Evolutionary conservation across 2,113 vertebrate genomes (phyloP), one percentile per base, ranked within the genome.

Genomic region (Eretmochelys imbricata): DNA sequence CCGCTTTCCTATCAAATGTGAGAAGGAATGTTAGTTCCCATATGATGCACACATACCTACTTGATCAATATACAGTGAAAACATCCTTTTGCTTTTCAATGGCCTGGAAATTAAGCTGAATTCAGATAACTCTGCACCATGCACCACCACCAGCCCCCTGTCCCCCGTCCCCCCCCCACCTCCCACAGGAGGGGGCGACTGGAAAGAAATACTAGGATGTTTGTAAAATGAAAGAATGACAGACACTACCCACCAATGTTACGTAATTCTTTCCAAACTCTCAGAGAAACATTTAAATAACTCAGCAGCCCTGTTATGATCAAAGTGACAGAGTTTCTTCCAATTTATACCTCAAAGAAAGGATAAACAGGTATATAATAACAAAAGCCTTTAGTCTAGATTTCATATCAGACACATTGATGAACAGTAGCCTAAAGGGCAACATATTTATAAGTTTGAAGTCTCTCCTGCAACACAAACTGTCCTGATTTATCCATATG

Each of bases 381-480:
- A 97, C 93, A 97, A 96, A 95, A 96, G 97, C 89, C 95, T 96
- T 97, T 94, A 85, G 96, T 90, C 97, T 88, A 91, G 94, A 97
- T 95, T 95, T 94, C 95, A 22, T 89, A 98, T 96, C 98, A 97
- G 98, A 97, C 98, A 96, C 92, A 59, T 86, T 96, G 98, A 98
- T 96, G 97, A 98, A 98, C 90, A 97, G 96, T 91, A 90, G 97
- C 98, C 97, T 96, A 98, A 98, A 98, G 98, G 98, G 98, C 97
- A 98, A 97, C 96, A n/a, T 96, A 98, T 98, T 97, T 98, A 94
- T 98, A 98, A 96, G 98, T 97, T 98, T 98, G 97, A 98, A 98
- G 97, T 96, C 97, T 96, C 91, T 97, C 95, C 62, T 92, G 94
- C 94, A 97, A 97, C 97, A 98, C 97, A 97, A 97, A 97, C 97